Percentiles rank a stretch among this genome's conserved stretches.
Evolutionary conservation across 2,113 vertebrate species (phyloP).

Genomic region (Oreochromis niloticus): DNA sequence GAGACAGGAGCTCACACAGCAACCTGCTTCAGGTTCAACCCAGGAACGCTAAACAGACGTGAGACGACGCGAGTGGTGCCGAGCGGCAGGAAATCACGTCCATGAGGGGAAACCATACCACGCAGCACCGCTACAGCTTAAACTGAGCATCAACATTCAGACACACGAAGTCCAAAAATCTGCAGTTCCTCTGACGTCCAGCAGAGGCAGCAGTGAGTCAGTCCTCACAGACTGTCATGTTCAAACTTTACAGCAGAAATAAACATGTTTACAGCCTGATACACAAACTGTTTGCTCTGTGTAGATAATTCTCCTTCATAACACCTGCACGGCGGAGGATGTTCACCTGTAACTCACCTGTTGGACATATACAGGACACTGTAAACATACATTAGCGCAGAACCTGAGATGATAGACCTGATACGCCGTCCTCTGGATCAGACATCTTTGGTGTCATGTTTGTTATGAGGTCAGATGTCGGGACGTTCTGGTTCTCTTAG

Average conservation of each 20-base stretch:
- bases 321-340: rapidly evolving
- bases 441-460: not conserved
- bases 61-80: rapidly evolving
- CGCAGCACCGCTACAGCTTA: not conserved
- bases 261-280: not conserved
- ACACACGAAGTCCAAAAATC: rapidly evolving
- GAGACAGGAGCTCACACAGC: not conserved
- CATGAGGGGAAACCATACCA: not conserved
- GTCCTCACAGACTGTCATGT: not conserved
- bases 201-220: not conserved
- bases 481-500: not conserved
- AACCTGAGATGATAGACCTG: not conserved
- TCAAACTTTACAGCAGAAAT: not conserved
- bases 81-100: not conserved
- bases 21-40: not conserved
- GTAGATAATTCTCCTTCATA: rapidly evolving
- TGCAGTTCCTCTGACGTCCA: not conserved
- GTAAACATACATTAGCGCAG: not conserved
- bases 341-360: not conserved
- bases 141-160: not conserved
- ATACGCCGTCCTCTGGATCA: not conserved
- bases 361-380: rapidly evolving
- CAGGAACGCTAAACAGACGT: not conserved
- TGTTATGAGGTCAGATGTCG: not conserved
- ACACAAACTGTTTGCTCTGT: not conserved